These are phyloP conservation scores for Callorhinus ursinus DNA, from an alignment of 2,113 vertebrate species.

Conservation along the genomic window DNA sequence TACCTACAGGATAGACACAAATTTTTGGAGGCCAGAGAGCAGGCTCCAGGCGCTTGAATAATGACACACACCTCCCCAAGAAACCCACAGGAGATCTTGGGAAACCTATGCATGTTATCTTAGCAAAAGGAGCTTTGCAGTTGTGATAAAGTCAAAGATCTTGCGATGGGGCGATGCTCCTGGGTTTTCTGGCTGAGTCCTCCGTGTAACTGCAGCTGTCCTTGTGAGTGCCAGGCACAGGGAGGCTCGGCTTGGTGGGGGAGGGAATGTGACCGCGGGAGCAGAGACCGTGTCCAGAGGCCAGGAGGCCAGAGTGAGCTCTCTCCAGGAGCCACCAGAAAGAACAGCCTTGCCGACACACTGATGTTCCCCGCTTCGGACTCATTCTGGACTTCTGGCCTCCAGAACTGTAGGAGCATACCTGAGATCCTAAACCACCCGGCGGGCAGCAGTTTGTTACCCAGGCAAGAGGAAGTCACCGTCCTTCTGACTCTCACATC, in stretches of 20 bases:
- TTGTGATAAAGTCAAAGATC: not conserved
- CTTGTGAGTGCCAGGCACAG: not conserved
- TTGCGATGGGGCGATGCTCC: not conserved
- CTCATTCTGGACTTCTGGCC: not conserved
- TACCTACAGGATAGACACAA: not conserved
- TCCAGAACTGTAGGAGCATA: too few relatives aligned
- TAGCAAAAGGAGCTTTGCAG: not conserved
- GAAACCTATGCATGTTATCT: not conserved
- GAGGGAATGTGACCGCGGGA: not conserved
- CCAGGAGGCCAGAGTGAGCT: not conserved
- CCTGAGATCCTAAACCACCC: not conserved
- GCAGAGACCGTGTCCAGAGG: not conserved
- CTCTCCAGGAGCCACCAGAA: not conserved
- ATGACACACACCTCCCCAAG: not conserved
- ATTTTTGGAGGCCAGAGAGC: not conserved
- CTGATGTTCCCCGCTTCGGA: not conserved
- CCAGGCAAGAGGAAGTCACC: not conserved
- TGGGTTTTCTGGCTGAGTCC: not conserved
- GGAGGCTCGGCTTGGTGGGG: not conserved
- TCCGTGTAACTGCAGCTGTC: not conserved
- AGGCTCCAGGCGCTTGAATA: not conserved
- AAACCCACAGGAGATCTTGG: not conserved
- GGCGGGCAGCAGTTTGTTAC: too few relatives aligned
- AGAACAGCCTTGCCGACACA: not conserved
- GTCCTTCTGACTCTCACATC: not conserved